phyloP scores from a whole-genome alignment of 2,113 vertebrate species.

The Brachyhypopomus occidentalis region DNA sequence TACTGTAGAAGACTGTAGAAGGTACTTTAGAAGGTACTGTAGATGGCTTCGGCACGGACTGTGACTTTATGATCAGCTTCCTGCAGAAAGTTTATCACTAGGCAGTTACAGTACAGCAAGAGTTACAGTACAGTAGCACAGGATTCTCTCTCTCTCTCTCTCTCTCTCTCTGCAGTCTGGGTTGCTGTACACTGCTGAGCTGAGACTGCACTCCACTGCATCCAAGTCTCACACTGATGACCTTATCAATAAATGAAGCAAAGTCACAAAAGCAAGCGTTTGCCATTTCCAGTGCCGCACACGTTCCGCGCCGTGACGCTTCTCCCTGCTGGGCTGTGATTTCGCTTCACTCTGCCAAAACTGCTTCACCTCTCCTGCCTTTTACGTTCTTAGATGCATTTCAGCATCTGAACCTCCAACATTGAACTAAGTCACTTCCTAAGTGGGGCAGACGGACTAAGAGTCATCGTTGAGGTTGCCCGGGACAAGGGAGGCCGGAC shows the following conservation, averaged over 20 bases:
- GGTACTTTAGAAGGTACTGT: background rate
- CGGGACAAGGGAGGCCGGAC: conserved; percentile 16
- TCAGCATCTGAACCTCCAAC: background rate
- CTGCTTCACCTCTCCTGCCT: background rate
- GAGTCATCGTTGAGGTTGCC: no score
- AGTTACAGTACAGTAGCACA: conserved; percentile 50
- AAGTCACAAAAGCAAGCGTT: conserved; percentile 65
- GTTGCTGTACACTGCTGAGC: conserved; percentile 54
- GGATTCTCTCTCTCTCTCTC: conserved; percentile 37
- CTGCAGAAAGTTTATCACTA: conserved; percentile 40
- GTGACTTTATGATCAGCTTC: background rate
- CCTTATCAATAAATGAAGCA: conserved; percentile 72
- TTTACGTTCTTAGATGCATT: background rate
- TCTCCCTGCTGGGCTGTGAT: background rate
- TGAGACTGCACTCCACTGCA: conserved; percentile 62
- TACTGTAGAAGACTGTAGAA: conserved; percentile 1
- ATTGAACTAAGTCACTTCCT: background rate
- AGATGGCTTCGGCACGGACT: conserved; percentile 3
- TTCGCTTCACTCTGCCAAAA: conserved; percentile 34
- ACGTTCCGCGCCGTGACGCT: conserved; percentile 31
- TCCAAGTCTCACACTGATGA: conserved; percentile 64
- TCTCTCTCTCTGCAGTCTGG: conserved; percentile 67
- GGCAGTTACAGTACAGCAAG: conserved; percentile 38
- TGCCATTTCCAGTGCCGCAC: conserved; percentile 26
- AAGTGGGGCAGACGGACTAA: background rate